Percentiles rank a stretch among this genome's conserved stretches.
These are phyloP conservation scores for Hestina assimilis DNA, from an alignment of 1,140 invertebrate genomes.

Conservation along the genomic window DNA sequence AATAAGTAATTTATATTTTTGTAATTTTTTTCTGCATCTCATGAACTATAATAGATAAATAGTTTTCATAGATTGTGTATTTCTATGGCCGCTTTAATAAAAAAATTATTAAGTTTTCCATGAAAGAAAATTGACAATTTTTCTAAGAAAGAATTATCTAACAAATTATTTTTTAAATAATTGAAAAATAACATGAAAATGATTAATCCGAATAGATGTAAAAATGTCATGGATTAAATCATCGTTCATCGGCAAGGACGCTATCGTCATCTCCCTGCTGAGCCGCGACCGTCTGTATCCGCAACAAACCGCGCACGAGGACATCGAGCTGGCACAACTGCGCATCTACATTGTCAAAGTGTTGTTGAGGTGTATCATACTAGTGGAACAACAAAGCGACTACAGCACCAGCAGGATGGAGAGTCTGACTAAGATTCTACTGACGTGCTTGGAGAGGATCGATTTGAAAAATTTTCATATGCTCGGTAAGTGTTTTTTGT, in stretches of 20 bases:
- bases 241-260: conserved; percentile 56
- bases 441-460: conserved; percentile 59
- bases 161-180: not conserved
- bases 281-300: conserved; percentile 52
- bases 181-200: not conserved
- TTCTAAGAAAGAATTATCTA: too few relatives aligned
- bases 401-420: conserved; percentile 53
- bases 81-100: too few relatives aligned
- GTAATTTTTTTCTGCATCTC: too few relatives aligned
- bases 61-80: too few relatives aligned
- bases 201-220: conserved; percentile 30
- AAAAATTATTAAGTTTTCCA: too few relatives aligned
- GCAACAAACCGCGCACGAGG: conserved; percentile 52
- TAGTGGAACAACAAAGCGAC: conserved; percentile 41
- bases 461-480: conserved; percentile 74
- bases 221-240: conserved; percentile 55
- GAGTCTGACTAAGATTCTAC: conserved; percentile 62
- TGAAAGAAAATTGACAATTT: too few relatives aligned
- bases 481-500: conserved; percentile 54
- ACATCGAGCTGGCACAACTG: conserved; percentile 57
- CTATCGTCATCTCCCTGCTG: conserved; percentile 49
- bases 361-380: conserved; percentile 45
- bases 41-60: too few relatives aligned
- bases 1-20: too few relatives aligned
- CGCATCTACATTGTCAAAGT: conserved; percentile 63